Conservation (phyloP, 2,113 vertebrate species). For the Origma solitaria region DNA sequence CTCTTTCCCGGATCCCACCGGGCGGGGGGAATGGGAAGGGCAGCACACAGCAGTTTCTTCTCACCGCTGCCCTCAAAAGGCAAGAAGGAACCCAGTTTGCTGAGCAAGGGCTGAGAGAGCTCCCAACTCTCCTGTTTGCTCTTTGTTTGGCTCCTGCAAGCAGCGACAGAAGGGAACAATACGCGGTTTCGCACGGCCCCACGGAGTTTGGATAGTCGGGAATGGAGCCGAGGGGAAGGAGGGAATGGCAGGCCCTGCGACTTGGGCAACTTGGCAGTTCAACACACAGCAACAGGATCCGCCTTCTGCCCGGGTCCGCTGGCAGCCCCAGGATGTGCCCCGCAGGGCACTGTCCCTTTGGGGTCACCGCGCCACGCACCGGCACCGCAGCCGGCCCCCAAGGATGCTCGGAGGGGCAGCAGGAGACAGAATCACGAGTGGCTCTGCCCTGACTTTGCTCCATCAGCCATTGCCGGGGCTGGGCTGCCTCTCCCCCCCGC, state of each 20-base stretch:
- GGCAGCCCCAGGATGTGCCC: background rate
- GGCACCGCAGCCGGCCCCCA: background rate
- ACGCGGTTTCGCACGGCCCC: background rate
- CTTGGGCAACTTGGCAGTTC: background rate
- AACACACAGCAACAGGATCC: background rate
- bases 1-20: background rate
- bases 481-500: background rate
- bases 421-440: background rate
- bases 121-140: background rate
- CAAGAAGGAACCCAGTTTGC: background rate
- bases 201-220: background rate
- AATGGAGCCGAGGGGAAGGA: background rate
- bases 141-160: slow-evolving; percentile 19
- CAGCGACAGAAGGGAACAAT: background rate
- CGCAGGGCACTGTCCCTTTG: background rate
- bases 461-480: slow-evolving; percentile 6
- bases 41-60: background rate
- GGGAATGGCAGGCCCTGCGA: background rate
- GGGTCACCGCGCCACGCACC: background rate
- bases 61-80: background rate
- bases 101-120: background rate
- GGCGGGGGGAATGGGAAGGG: background rate
- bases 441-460: background rate
- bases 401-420: background rate
- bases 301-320: background rate